Base-by-base conservation (phyloP, 2,797 vertebrate genomes). In the Paedocypris micromegethes region DNA sequence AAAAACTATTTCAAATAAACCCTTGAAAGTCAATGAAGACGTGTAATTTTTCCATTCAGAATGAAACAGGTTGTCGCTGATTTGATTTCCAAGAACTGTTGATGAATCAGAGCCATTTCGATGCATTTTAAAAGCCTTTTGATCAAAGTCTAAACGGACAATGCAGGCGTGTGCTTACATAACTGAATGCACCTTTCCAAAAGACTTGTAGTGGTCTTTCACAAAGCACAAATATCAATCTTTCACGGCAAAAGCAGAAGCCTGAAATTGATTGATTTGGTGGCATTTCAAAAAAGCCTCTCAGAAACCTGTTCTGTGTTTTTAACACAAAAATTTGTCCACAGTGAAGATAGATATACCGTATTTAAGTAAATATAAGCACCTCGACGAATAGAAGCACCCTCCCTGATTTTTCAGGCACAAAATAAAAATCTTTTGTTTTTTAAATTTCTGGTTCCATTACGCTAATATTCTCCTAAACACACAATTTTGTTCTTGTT, bases 201-300 rank as follows among this genome's bases (percentile, higher is more conserved):
- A 9, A 52, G 56, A 2, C n/a, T 9, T 45, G 43, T 50, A 60
- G 40, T n/a, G 0, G 43, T 47, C 47, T 65, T 65, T 61, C 50
- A 68, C 50, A 53, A 47, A 8, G 7, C 43, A 42, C 39, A 43
- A 69, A 43, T 7, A 54, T 61, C 43, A 42, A 39, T 61, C 67
- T 69, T 61, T 55, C 7, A 47, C 23, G 23, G 67, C 44, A 23
- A 47, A 42, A 62, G 61, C n/a, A 62, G 55, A 69, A 55, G n/a
- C 38, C 3, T 0, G 3, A 44, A 23, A 55, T 69, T 62, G 51
- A 69, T 54, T 68, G 50, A 54, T 69, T 55, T 61, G 43, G 38
- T 69, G 58, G 43, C 58, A 69, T 68, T 60, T 60, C 50, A 41
- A 9, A 53, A 54, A 9, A 54, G 39, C 7, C 44, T 42, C 9